Evolutionary conservation across 1,140 invertebrate species (phyloP), one percentile per base, ranked within the genome.

Genomic region (Hyles euphorbiae): DNA sequence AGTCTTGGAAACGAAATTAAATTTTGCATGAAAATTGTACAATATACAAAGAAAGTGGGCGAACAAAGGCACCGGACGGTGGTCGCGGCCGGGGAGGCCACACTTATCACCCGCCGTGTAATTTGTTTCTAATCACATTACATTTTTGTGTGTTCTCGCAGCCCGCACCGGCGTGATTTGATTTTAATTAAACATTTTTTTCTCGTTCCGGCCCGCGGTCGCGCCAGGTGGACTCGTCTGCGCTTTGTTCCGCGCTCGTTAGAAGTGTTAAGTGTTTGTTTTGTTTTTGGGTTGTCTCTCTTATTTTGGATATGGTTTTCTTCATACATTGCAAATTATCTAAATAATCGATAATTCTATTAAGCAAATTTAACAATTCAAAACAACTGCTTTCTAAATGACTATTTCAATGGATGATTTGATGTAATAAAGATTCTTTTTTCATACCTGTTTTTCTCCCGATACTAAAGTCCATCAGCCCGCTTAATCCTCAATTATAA

Each of bases 1-100:
- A 84, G 82, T 87, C 84, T 87, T 86, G 83, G 83, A 87, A 87
- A 81, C 84, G 82, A 85, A 88, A 88, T 88, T 88, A 85, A 88
- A 88, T 88, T 86, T 86, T 84, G 83, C 85, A 88, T 88, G 85
- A 86, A 58, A 87, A 86, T 86, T 78, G 81, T 84, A 87, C 82
- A 81, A 85, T 80, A 85, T 84, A 88, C 81, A 88, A 88, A 88
- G 85, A 88, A 88, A 86, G 77, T 81, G 80, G 80, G 58, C 63
- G 72, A 67, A 84, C 84, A 87, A 85, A 87, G 82, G 81, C 74
- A 59, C n/a, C 43, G 53, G 40, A 11, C 43, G 12, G 34, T 53
- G 22, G 7, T 48, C 46, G 80, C 69, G 74, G 70, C 70, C 61
- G 78, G 78, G 78, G 82, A 83, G 81, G 75, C 66, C 50, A 53